Base-by-base conservation (phyloP, 2,797 vertebrate genomes). In the Cheirogaleus major region DNA sequence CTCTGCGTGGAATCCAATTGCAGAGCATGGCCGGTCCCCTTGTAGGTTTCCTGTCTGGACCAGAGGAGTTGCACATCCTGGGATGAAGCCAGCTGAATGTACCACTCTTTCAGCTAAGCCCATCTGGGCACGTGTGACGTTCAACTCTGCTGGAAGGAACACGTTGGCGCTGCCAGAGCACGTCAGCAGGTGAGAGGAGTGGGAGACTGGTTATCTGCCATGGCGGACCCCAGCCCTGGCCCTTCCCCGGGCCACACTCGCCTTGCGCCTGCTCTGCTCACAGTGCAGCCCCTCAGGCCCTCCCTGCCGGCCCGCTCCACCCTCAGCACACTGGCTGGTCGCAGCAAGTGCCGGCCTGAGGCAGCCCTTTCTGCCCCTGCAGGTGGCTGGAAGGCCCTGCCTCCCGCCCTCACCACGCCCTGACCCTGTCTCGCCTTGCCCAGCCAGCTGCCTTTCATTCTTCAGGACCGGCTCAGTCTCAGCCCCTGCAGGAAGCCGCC, bases 201-300 rank as follows among this genome's bases (percentile, higher is more conserved):
- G 11, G 65, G 22, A 75, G 0, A 15, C 0, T 1, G 22, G 10
- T 1, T 12, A 20, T 5, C 41, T 67, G 22, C 5, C 25, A 0
- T 6, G 4, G 35, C 30, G n/a, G n/a, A 27, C 35, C 18, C 18
- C 27, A 38, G 22, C 25, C 9, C 20, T 45, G 2, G 3, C 48
- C 50, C 9, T 0, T 43, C 22, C 43, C 22, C 15, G 10, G 22
- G 48, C 48, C 5, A 18, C 13, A 41, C 23, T 35, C 0, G 32
- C 43, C 35, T 20, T 9, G n/a, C 15, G 8, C 48, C 2, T 4
- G 7, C 85, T 18, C 23, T 52, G 4, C 8, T 32, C 8, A 2
- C 14, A 7, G 1, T 9, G 43, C 43, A 9, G 38, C 50, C 2
- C 15, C 30, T 41, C 4, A 11, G 12, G 20, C 10, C 13, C 30